These are phyloP conservation scores for Diorhabda elongata DNA, from an alignment of 1,140 invertebrate genomes.

Conservation along the genomic window DNA sequence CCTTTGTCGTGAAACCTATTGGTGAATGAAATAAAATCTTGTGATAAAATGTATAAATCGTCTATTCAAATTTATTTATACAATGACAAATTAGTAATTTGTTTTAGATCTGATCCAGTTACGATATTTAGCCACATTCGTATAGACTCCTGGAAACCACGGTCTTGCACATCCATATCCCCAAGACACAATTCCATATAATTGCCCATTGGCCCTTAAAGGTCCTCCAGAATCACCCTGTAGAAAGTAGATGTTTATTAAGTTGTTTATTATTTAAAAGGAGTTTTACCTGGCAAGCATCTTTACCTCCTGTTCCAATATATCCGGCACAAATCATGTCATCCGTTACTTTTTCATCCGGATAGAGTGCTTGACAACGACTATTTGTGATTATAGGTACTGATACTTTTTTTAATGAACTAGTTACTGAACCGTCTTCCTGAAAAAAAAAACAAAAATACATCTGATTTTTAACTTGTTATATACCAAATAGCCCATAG, in stretches of 20 bases:
- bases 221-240: constrained; percentile 14
- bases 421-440: constrained; percentile 52
- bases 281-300: constrained; percentile 61
- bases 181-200: constrained; percentile 65
- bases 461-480: too few relatives aligned
- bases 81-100: constrained; percentile 1
- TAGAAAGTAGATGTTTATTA: not conserved
- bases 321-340: constrained; percentile 84
- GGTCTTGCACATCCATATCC: constrained; percentile 69
- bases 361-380: constrained; percentile 62
- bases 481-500: too few relatives aligned
- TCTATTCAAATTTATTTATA: too few relatives aligned
- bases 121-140: constrained; percentile 49
- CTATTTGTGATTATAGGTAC: constrained; percentile 69
- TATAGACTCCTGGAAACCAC: constrained; percentile 70
- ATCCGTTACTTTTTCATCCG: constrained; percentile 68
- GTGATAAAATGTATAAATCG: too few relatives aligned
- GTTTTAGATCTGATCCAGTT: constrained; percentile 12
- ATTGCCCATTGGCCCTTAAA: constrained; percentile 22
- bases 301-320: constrained; percentile 61
- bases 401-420: constrained; percentile 54
- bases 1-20: too few relatives aligned
- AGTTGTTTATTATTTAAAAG: not conserved
- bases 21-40: too few relatives aligned
- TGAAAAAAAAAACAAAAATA: not conserved